A percentile compares a stretch with the other conserved stretches of the same genome.
Evolutionary conservation across 1,140 invertebrate species (phyloP).

Genomic region (Drosophila ironensis): DNA sequence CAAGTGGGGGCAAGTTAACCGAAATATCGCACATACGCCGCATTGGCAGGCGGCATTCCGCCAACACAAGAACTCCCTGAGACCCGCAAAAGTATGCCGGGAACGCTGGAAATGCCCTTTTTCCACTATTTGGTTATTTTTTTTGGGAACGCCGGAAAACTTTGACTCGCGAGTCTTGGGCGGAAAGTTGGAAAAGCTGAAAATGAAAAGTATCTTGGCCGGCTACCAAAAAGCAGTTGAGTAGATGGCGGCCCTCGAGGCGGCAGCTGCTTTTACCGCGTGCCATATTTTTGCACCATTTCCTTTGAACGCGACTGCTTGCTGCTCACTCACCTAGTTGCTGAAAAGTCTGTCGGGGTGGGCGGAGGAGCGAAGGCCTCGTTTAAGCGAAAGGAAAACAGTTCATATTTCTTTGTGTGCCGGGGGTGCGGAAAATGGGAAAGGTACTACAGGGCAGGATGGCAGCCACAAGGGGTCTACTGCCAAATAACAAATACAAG

Average conservation of each 20-base stretch:
- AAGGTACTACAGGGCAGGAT: not conserved
- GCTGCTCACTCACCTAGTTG: constrained; percentile 66
- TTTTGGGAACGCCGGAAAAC: constrained; percentile 31
- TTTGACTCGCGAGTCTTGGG: constrained; percentile 40
- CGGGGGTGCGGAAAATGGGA: not conserved
- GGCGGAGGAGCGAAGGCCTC: constrained; percentile 30
- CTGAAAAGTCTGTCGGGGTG: constrained; percentile 1
- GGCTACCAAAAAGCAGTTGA: constrained; percentile 47
- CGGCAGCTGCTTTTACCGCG: constrained; percentile 47
- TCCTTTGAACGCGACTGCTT: constrained; percentile 78
- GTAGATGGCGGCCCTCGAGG: constrained; percentile 52
- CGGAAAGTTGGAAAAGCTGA: constrained; percentile 43
- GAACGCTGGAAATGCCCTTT: constrained; percentile 19
- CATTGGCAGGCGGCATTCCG: constrained; percentile 26
- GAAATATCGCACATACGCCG: constrained; percentile 49
- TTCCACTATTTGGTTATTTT: constrained; percentile 15
- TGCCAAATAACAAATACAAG: constrained; percentile 12
- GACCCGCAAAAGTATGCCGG: constrained; percentile 15
- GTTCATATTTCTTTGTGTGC: constrained; percentile 52
- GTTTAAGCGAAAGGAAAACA: constrained; percentile 45
- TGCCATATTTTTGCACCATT: constrained; percentile 80
- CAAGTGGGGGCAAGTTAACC: too few species aligned
- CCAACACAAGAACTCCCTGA: not conserved
- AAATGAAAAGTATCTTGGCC: constrained; percentile 55
- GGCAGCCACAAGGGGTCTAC: constrained; percentile 13